Evolutionary conservation across 1,140 invertebrate species (phyloP), one percentile per base, ranked within the genome.

Genomic region (Phymastichus coffea): DNA sequence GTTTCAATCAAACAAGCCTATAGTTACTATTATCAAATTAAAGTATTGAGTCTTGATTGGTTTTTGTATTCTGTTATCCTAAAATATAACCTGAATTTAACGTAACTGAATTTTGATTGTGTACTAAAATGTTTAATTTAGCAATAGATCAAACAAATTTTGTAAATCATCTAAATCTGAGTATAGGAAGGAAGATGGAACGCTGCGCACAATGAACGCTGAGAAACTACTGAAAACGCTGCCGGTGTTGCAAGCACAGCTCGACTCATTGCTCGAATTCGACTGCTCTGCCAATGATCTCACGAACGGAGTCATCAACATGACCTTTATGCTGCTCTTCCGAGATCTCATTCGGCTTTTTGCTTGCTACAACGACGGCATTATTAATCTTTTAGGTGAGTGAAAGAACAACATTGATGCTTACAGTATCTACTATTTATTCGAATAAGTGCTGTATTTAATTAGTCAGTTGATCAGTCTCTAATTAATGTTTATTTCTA

Each of bases 361-460:
- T 85, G 98, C 97, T 46, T 98, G 97, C 78, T 99, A 99, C 82
- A 99, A 99, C 80, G 97, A 99, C 82, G 97, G 95, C 65, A 97
- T 99, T 67, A 99, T 99, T 71, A 99, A 99, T 85, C 86, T 99
- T 65, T 83, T 99, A 80, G 89, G 89, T 90, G 77, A 76, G 66
- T 64, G 37, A 8, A 15, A 8, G 3, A 30, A 14, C 28, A 25
- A 44, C 33, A 44, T 47, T 33, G 23, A 12, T 26, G 14, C 20
- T 35, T 41, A 23, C 15, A 40, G 9, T 33, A 51, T 15, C 12
- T 2, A 9, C 15, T 46, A 4, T 22, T 46, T n/a, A n/a, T n/a
- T n/a, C n/a, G n/a, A n/a, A n/a, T n/a, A n/a, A n/a, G n/a, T n/a
- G n/a, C n/a, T n/a, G n/a, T n/a, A n/a, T n/a, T n/a, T n/a, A n/a